phyloP scores from a whole-genome alignment of 2,888 invertebrate genomes.

The Ecliptopera silaceata region DNA sequence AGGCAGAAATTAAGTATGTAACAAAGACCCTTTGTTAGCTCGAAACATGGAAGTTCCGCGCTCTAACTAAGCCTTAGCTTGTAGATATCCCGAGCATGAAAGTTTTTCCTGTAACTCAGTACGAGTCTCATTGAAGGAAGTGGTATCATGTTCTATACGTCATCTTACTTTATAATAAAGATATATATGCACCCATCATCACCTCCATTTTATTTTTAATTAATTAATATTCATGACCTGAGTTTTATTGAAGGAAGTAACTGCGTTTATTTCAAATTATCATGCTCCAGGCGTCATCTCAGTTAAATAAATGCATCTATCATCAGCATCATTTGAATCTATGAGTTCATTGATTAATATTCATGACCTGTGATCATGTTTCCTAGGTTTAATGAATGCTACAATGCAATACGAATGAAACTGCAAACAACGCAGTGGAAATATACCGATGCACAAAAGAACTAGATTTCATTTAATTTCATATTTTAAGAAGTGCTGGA shows the following conservation, averaged over 20 bases:
- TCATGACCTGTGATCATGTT: constrained; percentile 9
- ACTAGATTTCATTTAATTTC: too few species aligned
- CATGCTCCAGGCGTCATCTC: constrained; percentile 15
- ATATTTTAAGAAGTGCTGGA: too few species aligned
- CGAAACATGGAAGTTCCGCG: too few species aligned
- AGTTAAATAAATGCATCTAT: constrained; percentile 22
- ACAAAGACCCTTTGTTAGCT: too few species aligned
- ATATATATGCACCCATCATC: constrained; percentile 22
- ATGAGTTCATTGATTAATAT: constrained; percentile 33
- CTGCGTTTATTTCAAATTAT: constrained; percentile 14
- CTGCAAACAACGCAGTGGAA: neutral
- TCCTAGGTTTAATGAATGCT: constrained; percentile 6
- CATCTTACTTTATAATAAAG: constrained; percentile 23
- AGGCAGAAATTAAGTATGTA: too few species aligned
- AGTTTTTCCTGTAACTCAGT: constrained; percentile 1
- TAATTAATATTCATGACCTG: constrained; percentile 23
- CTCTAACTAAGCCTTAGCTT: too few species aligned
- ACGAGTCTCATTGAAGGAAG: neutral
- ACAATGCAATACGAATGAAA: neutral
- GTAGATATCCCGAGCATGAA: too few species aligned
- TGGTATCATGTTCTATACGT: constrained; percentile 16
- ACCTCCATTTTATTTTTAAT: constrained; percentile 19
- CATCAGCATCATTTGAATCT: constrained; percentile 18
- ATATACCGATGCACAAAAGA: neutral
- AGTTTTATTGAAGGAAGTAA: neutral